Evolutionary conservation across 2,888 invertebrate genomes (phyloP), one percentile per base, ranked within the genome.

Genomic region (Cosmia pyralina): DNA sequence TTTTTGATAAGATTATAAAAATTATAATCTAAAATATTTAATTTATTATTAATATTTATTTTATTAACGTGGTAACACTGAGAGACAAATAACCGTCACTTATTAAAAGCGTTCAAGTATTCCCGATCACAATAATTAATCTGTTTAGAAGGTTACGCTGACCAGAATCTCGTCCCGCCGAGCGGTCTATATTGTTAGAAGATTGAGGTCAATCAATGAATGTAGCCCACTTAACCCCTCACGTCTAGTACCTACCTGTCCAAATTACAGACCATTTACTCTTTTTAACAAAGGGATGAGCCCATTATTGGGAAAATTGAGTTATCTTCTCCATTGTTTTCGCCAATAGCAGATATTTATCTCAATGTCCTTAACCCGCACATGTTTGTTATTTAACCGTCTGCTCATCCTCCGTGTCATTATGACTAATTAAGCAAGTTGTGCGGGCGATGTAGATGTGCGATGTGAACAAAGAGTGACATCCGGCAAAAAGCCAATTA

Each of bases 181-280:
- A 84, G 76, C 84, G 84, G 83, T 84, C 85, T 90, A 88, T 92
- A 93, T 94, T 94, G 93, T 94, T 91, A 88, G 91, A 89, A 90
- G 91, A 94, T 94, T 94, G 91, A 90, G 94, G 93, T 93, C 94
- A 94, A 93, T 93, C 93, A 92, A 92, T 94, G 92, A 92, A 91
- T 89, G 46, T 48, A 86, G 83, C 53, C 73, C 85, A 86, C 88
- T 88, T 86, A 87, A 84, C 83, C 87, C 78, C 83, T 77, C 81
- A 77, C 77, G 79, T 80, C 83, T 79, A 73, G 75, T 74, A 71
- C 55, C 69, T 60, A 75, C 69, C 72, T 81, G 64, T 60, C 46
- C 73, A 83, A 80, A 77, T 85, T 68, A 72, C 52, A 83, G 59
- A 62, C 68, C 65, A 81, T 82, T 86, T 77, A 75, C 67, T 75